Conservation (phyloP, 1,140 invertebrate genomes). For the Pogonognathellus flavescens region DNA sequence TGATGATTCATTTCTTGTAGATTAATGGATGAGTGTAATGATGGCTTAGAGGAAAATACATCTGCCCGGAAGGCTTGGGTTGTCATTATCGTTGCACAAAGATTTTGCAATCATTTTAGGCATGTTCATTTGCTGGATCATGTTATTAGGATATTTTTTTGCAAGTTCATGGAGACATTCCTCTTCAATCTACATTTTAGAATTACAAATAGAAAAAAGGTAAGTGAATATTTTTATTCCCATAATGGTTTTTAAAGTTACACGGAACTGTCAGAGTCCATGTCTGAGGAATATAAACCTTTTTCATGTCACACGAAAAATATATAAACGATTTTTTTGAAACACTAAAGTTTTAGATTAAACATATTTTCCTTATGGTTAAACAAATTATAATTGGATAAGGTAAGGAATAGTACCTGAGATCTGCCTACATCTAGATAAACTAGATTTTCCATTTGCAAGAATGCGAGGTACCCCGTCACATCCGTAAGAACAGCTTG, state of each 20-base stretch:
- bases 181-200: conserved; percentile 41
- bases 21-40: not conserved
- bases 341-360: no score
- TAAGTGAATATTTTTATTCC: not conserved
- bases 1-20: not conserved
- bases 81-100: conserved; percentile 16
- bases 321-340: no score
- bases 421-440: conserved; percentile 42
- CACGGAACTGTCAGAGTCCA: no score
- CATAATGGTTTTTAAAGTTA: no score
- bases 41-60: conserved; percentile 24
- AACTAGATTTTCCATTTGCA: conserved; percentile 41
- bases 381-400: not conserved
- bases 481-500: conserved; percentile 54
- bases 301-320: no score
- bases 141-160: conserved; percentile 49
- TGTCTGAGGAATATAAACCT: no score
- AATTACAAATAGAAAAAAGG: not conserved
- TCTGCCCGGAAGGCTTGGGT: not conserved
- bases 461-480: conserved; percentile 46
- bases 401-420: no score
- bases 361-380: not conserved
- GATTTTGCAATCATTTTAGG: conserved; percentile 6
- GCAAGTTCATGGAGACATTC: conserved; percentile 51
- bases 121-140: conserved; percentile 39